Base-by-base conservation (phyloP, 2,113 vertebrate species). In the Myiozetetes cayanensis region DNA sequence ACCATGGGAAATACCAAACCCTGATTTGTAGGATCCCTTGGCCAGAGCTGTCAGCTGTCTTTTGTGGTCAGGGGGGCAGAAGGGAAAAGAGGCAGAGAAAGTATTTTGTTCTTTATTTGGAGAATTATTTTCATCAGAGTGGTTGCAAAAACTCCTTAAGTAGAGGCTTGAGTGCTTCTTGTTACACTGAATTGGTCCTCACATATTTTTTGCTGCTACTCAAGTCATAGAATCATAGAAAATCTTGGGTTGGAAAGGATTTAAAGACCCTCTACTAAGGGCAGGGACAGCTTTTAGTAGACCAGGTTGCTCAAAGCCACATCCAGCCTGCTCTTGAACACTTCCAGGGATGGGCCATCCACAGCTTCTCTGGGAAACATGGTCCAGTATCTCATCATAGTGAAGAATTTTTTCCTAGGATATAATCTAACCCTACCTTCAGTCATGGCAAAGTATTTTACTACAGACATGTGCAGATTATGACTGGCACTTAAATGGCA, bases 401-500 rank as follows among this genome's bases (percentile, higher is more conserved):
- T 9, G 31, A 70, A 12, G 24, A 41, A 49, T 10, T 35, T 49
- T 9, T 33, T 63, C 63, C 49, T 63, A 1, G 15, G 59, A 44
- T 33, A 18, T 35, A 31, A 43, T 35, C 6, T 43, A 35, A 76
- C 53, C 11, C 53, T 61, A 10, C 24, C 8, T 22, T 49, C 30
- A 76, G 9, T 23, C 21, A 27, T 22, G 31, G 61, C 7, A 86
- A 77, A 86, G 14, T 12, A 33, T 37, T 63, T 35, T n/a, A 39
- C 21, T 52, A 7, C 44, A 56, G 39, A 52, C 7, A 10, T 0
- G 0, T 16, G 14, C 2, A 31, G 43, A 14, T 27, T 59, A 53
- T n/a, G 19, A 10, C 13, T 74, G 53, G 33, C 12, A 67, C 18
- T 46, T 41, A 67, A 93, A 82, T 16, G 22, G 11, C 27, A 83